phyloP scores from a whole-genome alignment of 2,113 vertebrate species.

The Isurus oxyrinchus region DNA sequence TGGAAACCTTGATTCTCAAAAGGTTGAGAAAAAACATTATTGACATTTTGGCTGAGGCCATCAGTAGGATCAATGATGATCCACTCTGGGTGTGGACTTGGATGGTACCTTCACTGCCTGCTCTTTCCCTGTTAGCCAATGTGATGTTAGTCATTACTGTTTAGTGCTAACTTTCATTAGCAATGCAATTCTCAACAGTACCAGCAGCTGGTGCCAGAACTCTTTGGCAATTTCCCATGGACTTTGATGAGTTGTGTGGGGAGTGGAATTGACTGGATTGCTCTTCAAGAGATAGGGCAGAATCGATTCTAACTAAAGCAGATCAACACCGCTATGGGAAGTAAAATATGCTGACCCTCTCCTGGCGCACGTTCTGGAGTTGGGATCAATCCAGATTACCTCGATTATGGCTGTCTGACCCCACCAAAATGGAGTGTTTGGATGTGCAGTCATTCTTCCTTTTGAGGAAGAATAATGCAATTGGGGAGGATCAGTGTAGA shows the following conservation, averaged over 20 bases:
- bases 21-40: background rate
- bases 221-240: background rate
- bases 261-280: background rate
- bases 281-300: too few relatives aligned
- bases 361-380: background rate
- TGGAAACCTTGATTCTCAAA: background rate
- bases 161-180: background rate
- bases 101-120: background rate
- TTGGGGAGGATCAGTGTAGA: background rate
- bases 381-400: too few relatives aligned
- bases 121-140: background rate
- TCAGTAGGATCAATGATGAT: background rate
- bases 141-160: background rate
- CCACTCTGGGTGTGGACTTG: background rate
- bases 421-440: too few relatives aligned
- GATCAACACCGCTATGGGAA: too few relatives aligned
- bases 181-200: too few relatives aligned
- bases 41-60: background rate
- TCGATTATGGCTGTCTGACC: too few relatives aligned
- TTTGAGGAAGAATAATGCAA: background rate
- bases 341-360: background rate
- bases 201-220: background rate
- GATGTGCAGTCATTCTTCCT: background rate
- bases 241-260: background rate
- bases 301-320: too few relatives aligned